Base-by-base conservation (phyloP, 2,113 vertebrate genomes). In the Azemiops feae region DNA sequence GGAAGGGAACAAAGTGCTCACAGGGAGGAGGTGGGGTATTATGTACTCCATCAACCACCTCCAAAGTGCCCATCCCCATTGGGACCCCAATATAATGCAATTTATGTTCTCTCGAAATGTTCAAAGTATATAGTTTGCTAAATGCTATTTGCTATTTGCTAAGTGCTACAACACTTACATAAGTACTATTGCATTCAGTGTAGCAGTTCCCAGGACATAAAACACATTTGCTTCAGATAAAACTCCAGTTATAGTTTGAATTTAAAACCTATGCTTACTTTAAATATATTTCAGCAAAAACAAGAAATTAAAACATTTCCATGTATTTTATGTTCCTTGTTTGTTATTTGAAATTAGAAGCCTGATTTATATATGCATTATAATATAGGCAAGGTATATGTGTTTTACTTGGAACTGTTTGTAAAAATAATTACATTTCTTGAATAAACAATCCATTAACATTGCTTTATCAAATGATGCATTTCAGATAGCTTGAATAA, bases 401-500 rank as follows among this genome's bases (percentile, higher is more conserved):
- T 54, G 81, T 93, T 69, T 91, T 16, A 34, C 23, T 53, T 43
- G 1, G 34, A 45, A 54, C 30, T 45, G 87, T 12, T 91, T 93
- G 94, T 58, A 74, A 64, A 14, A 5, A 57, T 47, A 1, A 91
- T 86, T 94, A 85, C 1, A 43, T 53, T 25, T 91, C 7, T 50
- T 93, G 85, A 55, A 60, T 52, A 94, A 4, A 25, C 2, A 14
- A 4, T 23, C 39, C 39, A 0, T 89, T 87, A 53, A 87, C 92
- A 47, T 94, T 34, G 93, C 94, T 95, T 2, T 89, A 86, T 94
- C 90, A 25, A 95, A 94, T 91, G 9, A 39, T 94, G 7, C 57
- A 1, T 96, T 97, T 47, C 93, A 99, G 99, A 98, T 91, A 97
- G 96, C 93, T 97, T 99, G 64, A 97, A 98, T 39, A 92, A 96